Evolutionary conservation across 2,797 vertebrate genomes (phyloP), one percentile per base, ranked within the genome.

Genomic region (Euphonia xanthogaster): DNA sequence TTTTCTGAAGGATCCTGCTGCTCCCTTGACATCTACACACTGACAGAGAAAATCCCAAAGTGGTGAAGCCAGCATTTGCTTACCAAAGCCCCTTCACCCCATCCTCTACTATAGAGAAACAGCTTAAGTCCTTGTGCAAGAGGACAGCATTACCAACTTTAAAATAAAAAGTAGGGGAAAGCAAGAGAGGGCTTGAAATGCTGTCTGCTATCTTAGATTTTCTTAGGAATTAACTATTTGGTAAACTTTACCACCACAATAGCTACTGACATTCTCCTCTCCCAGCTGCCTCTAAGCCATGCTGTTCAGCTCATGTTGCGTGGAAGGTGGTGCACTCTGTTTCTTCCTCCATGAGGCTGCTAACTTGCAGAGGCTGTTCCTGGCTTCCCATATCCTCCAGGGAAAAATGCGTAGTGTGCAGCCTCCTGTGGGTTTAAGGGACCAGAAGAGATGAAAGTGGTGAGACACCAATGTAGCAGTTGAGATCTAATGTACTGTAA

Each of bases 1-100:
- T 84, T 92, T 30, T 60, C 48, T 84, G 76, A 70, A 90, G 71
- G 63, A 60, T 90, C 45, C n/a, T 88, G 61, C 51, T 79, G 27
- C 37, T 88, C 20, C n/a, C 47, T 66, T 76, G 66, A 78, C 33
- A 62, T 40, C 70, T 88, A 31, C 9, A 62, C 66, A 50, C 19
- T 44, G 76, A 70, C 63, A 73, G 63, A 90, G 44, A 30, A 81
- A 70, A 76, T 87, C 80, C 63, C 51, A 12, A 65, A 88, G 60
- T 53, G 60, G 8, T 35, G 30, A 93, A 60, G 54, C n/a, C 37
- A 71, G 22, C 8, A 1, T 53, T 84, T 90, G 14, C 55, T 81
- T 75, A 45, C 31, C 18, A 71, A 66, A 86, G 10, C 30, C 15
- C 16, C n/a, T 85, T 39, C 19, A 44, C 30, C 23, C 7, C 2